Evolutionary conservation across 2,113 vertebrate species (phyloP).

Genomic region (Thamnophis sirtalis): DNA sequence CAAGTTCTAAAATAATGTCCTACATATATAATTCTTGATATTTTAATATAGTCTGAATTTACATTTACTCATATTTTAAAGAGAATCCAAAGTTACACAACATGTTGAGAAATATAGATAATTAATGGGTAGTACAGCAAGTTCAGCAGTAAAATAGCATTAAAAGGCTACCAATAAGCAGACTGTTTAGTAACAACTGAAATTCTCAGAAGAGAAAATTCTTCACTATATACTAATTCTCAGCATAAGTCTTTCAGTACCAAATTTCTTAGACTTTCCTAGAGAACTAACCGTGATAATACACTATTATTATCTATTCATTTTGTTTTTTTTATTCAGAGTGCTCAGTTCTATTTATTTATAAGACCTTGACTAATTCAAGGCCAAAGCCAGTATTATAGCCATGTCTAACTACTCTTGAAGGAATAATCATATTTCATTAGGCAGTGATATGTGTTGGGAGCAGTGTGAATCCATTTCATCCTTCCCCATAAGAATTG

Average conservation of each 20-base stretch:
- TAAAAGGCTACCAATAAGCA: background rate
- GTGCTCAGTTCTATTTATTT: background rate
- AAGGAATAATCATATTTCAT: background rate
- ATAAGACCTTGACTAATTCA: background rate
- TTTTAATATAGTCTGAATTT: background rate
- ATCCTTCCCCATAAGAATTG: too few relatives aligned
- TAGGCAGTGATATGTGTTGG: background rate
- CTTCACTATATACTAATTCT: background rate
- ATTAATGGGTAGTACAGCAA: background rate
- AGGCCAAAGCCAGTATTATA: background rate
- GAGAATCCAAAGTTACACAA: background rate
- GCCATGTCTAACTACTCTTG: background rate
- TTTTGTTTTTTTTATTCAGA: background rate
- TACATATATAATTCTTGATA: background rate
- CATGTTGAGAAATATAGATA: background rate
- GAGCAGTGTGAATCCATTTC: background rate
- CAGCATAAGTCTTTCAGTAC: background rate
- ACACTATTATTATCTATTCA: background rate
- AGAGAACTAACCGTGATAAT: background rate
- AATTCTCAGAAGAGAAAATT: background rate
- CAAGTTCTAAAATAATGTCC: background rate
- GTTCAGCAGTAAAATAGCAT: background rate
- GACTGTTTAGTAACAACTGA: background rate
- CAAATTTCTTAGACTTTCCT: background rate
- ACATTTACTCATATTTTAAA: background rate